Conservation (phyloP, 2,113 vertebrate genomes). For the Poeciliopsis prolifica region DNA sequence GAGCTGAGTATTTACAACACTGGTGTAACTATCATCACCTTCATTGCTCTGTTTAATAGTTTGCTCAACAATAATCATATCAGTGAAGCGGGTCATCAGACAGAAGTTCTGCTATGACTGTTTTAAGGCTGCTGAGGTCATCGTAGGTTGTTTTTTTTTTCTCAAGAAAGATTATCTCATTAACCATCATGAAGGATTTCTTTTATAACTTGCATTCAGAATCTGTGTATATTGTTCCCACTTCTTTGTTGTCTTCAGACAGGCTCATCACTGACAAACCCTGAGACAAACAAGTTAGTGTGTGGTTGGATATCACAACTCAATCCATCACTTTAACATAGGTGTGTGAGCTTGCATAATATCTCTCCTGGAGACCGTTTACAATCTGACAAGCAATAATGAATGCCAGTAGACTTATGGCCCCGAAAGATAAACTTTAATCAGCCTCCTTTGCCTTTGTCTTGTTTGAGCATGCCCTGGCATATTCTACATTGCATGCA, state of each 20-base stretch:
- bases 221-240: slow-evolving; percentile 5
- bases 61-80: slow-evolving; percentile 28
- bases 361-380: slow-evolving; percentile 76
- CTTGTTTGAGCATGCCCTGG: slow-evolving; percentile 79
- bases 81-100: slow-evolving; percentile 21
- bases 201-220: neutral
- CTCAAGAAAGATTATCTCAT: slow-evolving; percentile 47
- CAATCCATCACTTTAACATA: slow-evolving; percentile 75
- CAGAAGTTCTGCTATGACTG: slow-evolving; percentile 24
- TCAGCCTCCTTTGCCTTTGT: slow-evolving; percentile 77
- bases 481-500: slow-evolving; percentile 74
- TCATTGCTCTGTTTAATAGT: slow-evolving; percentile 25
- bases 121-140: slow-evolving; percentile 40
- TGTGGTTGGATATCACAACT: slow-evolving; percentile 60
- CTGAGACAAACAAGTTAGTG: slow-evolving; percentile 70
- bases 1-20: neutral
- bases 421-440: slow-evolving; percentile 86
- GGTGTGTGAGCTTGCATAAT: slow-evolving; percentile 79
- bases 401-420: slow-evolving; percentile 83
- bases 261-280: slow-evolving; percentile 49
- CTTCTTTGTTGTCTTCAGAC: slow-evolving; percentile 38
- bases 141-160: slow-evolving; percentile 19
- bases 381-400: slow-evolving; percentile 83
- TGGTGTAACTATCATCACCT: neutral
- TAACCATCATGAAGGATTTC: slow-evolving; percentile 33